These are phyloP conservation scores for Diuraphis noxia DNA, from an alignment of 1,140 invertebrate genomes.

Conservation along the genomic window DNA sequence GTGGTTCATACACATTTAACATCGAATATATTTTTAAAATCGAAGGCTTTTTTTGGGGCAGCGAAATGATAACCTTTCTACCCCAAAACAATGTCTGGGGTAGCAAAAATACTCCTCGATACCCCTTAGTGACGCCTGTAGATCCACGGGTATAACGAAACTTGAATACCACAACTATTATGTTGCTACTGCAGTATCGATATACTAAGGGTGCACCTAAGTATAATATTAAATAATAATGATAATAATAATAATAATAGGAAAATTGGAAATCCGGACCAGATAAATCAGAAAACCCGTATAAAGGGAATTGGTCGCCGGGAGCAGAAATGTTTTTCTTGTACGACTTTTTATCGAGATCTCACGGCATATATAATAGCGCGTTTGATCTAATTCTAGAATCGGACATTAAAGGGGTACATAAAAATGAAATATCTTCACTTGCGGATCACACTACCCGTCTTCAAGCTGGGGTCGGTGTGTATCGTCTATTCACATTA, in stretches of 20 bases:
- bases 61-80: no score
- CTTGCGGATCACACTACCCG: neutral
- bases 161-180: no score
- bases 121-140: no score
- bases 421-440: conserved; percentile 20
- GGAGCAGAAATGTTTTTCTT: neutral
- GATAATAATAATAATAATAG: neutral
- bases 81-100: no score
- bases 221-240: no score
- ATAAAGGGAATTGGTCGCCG: neutral
- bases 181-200: no score
- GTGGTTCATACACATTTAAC: no score
- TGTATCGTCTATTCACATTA: conserved; percentile 10
- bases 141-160: no score
- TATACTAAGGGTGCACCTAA: no score
- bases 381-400: conserved; percentile 9
- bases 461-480: neutral
- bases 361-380: neutral
- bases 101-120: no score
- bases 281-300: neutral
- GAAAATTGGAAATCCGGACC: neutral
- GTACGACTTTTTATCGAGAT: neutral
- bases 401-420: neutral
- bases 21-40: no score
- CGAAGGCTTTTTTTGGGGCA: no score